Conservation (phyloP, 1,140 invertebrate genomes). For the Ooceraea biroi region DNA sequence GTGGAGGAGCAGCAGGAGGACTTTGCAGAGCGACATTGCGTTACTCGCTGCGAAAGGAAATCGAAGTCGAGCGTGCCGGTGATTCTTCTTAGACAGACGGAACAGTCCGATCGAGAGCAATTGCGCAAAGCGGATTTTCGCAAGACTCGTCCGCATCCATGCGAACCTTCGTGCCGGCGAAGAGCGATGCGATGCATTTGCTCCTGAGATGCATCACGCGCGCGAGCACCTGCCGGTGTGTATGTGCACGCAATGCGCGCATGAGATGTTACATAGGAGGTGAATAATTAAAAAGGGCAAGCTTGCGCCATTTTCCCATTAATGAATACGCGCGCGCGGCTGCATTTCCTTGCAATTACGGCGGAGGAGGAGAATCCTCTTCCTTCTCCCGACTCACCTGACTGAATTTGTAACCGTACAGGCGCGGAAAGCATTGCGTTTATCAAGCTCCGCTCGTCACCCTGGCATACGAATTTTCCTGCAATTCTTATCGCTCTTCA, state of each 20-base stretch:
- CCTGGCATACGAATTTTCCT: not conserved
- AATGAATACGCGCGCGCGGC: slow-evolving; percentile 61
- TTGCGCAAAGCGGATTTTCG: slow-evolving; percentile 65
- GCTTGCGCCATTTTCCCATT: slow-evolving; percentile 68
- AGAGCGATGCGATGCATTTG: slow-evolving; percentile 49
- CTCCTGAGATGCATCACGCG: slow-evolving; percentile 23
- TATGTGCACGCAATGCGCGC: slow-evolving; percentile 21
- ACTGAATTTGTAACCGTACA: not conserved
- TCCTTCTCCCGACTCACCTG: slow-evolving; percentile 8
- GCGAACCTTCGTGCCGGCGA: slow-evolving; percentile 20
- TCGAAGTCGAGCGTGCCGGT: slow-evolving; percentile 35
- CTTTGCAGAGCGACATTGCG: slow-evolving; percentile 15
- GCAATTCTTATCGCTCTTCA: not conserved
- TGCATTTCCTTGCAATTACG: slow-evolving; percentile 59
- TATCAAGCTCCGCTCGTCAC: not conserved
- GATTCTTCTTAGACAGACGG: slow-evolving; percentile 37
- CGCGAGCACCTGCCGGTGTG: not conserved
- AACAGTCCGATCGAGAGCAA: slow-evolving; percentile 60
- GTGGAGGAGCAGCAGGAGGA: not conserved
- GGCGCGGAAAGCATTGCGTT: not conserved
- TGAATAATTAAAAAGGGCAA: slow-evolving; percentile 64
- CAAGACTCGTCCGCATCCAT: slow-evolving; percentile 60
- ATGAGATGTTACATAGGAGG: slow-evolving; percentile 53
- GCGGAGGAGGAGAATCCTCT: slow-evolving; percentile 1
- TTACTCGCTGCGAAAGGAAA: slow-evolving; percentile 49